phyloP scores from a whole-genome alignment of 2,888 invertebrate genomes.

The Abrostola tripartita region DNA sequence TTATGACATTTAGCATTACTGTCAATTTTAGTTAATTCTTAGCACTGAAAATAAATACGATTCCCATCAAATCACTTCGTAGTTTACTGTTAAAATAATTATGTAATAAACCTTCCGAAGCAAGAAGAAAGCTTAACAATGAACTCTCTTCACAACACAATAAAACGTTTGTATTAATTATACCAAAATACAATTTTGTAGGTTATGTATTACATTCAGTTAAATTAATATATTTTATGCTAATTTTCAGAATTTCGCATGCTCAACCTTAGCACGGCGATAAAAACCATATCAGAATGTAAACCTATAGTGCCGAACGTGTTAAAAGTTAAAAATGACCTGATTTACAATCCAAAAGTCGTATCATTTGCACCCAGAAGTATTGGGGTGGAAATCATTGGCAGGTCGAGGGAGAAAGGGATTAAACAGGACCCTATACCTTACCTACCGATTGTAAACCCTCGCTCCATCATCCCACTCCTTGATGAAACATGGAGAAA shows the following conservation, averaged over 20 bases:
- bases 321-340: conserved; percentile 54
- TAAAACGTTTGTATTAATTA: conserved; percentile 74
- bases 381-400: conserved; percentile 75
- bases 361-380: conserved; percentile 74
- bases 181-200: conserved; percentile 47
- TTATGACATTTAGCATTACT: not conserved
- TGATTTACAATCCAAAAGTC: conserved; percentile 59
- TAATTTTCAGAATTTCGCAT: conserved; percentile 76
- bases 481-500: conserved; percentile 78
- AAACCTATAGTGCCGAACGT: conserved; percentile 56
- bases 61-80: not conserved
- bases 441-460: conserved; percentile 81
- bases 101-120: conserved; percentile 41
- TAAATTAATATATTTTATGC: conserved; percentile 19
- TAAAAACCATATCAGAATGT: conserved; percentile 74
- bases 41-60: not conserved
- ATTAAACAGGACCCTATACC: conserved; percentile 76
- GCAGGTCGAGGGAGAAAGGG: conserved; percentile 60
- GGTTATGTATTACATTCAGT: conserved; percentile 65
- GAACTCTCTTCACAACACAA: conserved; percentile 76
- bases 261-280: conserved; percentile 73
- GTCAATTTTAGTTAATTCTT: conserved; percentile 1
- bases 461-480: conserved; percentile 80
- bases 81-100: conserved; percentile 7
- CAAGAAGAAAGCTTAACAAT: conserved; percentile 59